phyloP scores from a whole-genome alignment of 2,113 vertebrate genomes.

The Xenus cinereus region DNA sequence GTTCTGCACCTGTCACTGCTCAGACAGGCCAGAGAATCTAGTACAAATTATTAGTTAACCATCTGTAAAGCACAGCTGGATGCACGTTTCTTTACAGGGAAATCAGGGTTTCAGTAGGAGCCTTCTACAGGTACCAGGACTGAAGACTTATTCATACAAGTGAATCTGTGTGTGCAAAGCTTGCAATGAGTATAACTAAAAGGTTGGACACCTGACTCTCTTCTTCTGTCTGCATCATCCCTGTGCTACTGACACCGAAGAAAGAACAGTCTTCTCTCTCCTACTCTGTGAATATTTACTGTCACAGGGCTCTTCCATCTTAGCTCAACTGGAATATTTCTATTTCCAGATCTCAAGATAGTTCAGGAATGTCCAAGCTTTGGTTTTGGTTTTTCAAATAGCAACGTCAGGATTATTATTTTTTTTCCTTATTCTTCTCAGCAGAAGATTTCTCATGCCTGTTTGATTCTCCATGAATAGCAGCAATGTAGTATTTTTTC shows the following conservation, averaged over 20 bases:
- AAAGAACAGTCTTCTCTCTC: background rate
- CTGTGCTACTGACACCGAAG: background rate
- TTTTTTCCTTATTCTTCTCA: background rate
- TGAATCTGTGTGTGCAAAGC: background rate
- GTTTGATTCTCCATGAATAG: background rate
- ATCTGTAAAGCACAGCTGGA: background rate
- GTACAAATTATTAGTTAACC: background rate
- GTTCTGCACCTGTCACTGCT: background rate
- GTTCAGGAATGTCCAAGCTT: background rate
- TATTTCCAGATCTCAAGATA: background rate
- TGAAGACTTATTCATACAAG: background rate
- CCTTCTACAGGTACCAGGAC: too few species aligned
- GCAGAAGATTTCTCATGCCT: background rate
- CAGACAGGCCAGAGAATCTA: background rate
- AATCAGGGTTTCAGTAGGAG: background rate
- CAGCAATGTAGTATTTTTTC: background rate
- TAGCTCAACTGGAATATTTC: background rate
- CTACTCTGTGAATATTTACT: background rate
- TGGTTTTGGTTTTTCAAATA: background rate
- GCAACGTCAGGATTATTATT: background rate
- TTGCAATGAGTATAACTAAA: background rate
- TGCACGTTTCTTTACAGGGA: background rate
- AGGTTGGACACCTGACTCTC: background rate
- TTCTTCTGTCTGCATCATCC: background rate
- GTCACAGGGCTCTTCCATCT: background rate